phyloP scores from a whole-genome alignment of 2,113 vertebrate species.

The Dascyllus trimaculatus region DNA sequence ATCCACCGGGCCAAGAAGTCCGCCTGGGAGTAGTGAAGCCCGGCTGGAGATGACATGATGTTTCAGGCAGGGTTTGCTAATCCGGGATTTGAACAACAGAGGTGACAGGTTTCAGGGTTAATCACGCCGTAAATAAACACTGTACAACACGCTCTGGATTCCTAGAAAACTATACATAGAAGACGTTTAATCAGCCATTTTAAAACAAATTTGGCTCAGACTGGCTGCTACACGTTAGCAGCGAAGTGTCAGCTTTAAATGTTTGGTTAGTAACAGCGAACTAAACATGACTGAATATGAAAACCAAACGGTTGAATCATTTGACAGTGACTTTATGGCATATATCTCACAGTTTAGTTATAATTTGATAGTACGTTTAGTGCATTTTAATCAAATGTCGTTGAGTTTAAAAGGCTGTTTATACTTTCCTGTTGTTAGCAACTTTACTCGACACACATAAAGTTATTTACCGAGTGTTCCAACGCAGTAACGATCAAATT shows the following conservation, averaged over 20 bases:
- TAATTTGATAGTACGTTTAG: too few species aligned
- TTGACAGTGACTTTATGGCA: not conserved
- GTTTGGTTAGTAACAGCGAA: constrained; percentile 28
- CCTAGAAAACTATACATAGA: constrained; percentile 24
- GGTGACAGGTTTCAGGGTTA: constrained; percentile 62
- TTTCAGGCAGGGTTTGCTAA: constrained; percentile 49
- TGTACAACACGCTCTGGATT: not conserved
- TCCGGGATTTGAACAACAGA: constrained; percentile 62
- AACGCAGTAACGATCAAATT: not conserved
- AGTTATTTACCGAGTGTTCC: not conserved
- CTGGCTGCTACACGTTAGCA: not conserved
- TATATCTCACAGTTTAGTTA: too few species aligned
- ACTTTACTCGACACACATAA: not conserved
- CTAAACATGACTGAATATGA: not conserved
- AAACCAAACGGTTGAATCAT: not conserved
- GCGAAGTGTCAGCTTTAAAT: not conserved
- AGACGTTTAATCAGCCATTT: not conserved
- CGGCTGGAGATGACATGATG: constrained; percentile 89
- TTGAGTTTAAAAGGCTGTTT: constrained; percentile 34
- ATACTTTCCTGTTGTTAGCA: not conserved
- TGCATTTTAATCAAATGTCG: not conserved
- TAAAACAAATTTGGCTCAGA: not conserved
- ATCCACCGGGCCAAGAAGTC: constrained; percentile 88
- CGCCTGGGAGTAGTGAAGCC: constrained; percentile 75
- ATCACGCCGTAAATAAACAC: constrained; percentile 44